Percentiles rank a stretch among this genome's conserved stretches.
Evolutionary conservation across 2,797 vertebrate species (phyloP).

Genomic region (Erethizon dorsatum): DNA sequence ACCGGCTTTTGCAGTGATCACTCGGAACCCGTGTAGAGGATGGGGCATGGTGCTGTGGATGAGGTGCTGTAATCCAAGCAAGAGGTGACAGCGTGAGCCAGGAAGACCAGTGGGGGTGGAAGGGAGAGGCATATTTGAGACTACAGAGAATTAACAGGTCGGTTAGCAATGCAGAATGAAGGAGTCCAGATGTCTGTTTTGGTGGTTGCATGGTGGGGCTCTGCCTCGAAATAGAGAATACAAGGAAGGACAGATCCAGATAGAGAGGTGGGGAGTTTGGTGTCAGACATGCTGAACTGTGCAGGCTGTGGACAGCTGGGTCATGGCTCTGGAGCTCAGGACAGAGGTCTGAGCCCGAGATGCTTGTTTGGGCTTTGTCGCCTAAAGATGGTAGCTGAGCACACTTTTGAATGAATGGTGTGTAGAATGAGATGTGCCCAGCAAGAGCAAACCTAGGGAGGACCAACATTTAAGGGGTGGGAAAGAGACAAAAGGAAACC

Average conservation of each 20-base stretch:
- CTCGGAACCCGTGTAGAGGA: neutral
- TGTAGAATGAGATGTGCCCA: neutral
- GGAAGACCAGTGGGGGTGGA: neutral
- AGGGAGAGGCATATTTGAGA: neutral
- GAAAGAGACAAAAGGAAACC: neutral
- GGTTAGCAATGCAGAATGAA: no score
- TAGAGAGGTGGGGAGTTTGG: neutral
- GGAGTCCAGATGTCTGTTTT: neutral
- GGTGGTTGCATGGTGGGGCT: no score
- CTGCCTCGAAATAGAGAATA: neutral
- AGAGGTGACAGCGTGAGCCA: neutral
- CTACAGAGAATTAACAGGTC: neutral
- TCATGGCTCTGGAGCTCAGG: neutral
- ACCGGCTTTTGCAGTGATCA: neutral
- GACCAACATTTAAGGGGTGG: neutral
- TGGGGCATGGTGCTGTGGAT: accelerated
- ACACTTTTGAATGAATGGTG: neutral
- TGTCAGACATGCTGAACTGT: neutral
- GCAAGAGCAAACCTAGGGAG: neutral
- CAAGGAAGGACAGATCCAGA: neutral
- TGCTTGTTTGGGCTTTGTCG: neutral
- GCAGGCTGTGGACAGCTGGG: neutral
- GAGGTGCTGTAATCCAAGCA: neutral
- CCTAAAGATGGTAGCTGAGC: neutral
- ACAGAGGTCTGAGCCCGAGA: neutral